Evolutionary conservation across 2,888 invertebrate species (phyloP).

Genomic region (Sycophila texana): DNA sequence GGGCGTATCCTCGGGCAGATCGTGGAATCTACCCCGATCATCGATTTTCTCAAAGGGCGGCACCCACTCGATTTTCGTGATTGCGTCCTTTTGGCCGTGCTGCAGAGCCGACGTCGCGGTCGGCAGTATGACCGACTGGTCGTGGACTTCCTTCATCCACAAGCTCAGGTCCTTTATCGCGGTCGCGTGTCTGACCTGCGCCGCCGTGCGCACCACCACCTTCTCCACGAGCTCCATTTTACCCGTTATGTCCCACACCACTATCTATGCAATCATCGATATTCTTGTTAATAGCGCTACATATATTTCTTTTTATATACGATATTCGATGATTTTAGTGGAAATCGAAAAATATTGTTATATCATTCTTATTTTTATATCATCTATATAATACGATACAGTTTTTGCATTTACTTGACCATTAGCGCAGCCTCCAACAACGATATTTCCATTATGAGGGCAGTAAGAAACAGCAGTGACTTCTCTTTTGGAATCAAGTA

Average conservation of each 20-base stretch:
- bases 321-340: no score
- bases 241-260: slow-evolving; percentile 83
- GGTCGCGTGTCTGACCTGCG: slow-evolving; percentile 80
- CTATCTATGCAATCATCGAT: slow-evolving; percentile 75
- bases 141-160: slow-evolving; percentile 83
- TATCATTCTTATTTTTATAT: not conserved
- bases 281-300: not conserved
- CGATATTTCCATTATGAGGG: slow-evolving; percentile 79
- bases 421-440: slow-evolving; percentile 84
- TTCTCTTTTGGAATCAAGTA: slow-evolving; percentile 82
- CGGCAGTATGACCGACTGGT: slow-evolving; percentile 77
- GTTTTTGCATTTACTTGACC: slow-evolving; percentile 75
- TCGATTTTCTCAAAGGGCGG: slow-evolving; percentile 80
- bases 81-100: slow-evolving; percentile 80
- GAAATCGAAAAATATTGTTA: no score
- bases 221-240: slow-evolving; percentile 81
- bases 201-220: slow-evolving; percentile 80
- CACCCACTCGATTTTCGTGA: slow-evolving; percentile 84
- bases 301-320: no score
- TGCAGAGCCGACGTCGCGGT: slow-evolving; percentile 81
- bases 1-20: slow-evolving; percentile 69
- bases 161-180: slow-evolving; percentile 80
- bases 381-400: no score
- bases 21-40: slow-evolving; percentile 78
- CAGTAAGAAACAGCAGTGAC: slow-evolving; percentile 75